Evolutionary conservation across 2,797 vertebrate species (phyloP).

Genomic region (Poecilia wingei): DNA sequence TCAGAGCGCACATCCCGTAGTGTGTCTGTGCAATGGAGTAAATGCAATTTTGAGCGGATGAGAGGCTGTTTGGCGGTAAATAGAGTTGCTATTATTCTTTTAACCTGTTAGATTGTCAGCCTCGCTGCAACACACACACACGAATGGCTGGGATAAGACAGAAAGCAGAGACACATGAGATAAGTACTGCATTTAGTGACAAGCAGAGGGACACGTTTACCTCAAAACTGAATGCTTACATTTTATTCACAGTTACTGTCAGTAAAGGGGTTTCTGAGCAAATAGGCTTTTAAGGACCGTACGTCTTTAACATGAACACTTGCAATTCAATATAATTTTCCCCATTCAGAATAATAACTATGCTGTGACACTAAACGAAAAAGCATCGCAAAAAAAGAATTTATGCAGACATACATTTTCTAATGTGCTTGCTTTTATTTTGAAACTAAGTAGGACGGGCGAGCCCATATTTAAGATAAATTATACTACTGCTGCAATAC

Average conservation of each 20-base stretch:
- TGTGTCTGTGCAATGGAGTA: constrained; percentile 50
- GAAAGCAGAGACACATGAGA: constrained; percentile 44
- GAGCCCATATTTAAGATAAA: constrained; percentile 32
- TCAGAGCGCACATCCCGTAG: constrained; percentile 30
- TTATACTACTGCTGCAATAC: constrained; percentile 41
- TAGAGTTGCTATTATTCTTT: constrained; percentile 82
- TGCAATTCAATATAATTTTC: constrained; percentile 5
- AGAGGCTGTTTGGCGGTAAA: constrained; percentile 80
- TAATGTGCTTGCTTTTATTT: background rate
- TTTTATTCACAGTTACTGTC: constrained; percentile 33
- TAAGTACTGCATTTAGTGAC: constrained; percentile 49
- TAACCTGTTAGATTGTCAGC: constrained; percentile 78
- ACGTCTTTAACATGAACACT: constrained; percentile 7
- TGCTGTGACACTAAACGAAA: constrained; percentile 15
- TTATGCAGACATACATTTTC: constrained; percentile 25
- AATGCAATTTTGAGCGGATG: constrained; percentile 74
- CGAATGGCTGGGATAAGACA: constrained; percentile 40
- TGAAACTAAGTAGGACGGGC: constrained; percentile 18
- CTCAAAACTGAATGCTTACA: constrained; percentile 24
- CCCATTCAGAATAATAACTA: constrained; percentile 24
- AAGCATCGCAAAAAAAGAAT: constrained; percentile 18
- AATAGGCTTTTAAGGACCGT: constrained; percentile 19
- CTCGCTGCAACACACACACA: constrained; percentile 47
- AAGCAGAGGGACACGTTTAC: constrained; percentile 42
- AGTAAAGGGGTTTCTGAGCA: constrained; percentile 27